These are phyloP conservation scores for Petrocephalus sullivani DNA, from an alignment of 2,797 vertebrate genomes.

Conservation along the genomic window DNA sequence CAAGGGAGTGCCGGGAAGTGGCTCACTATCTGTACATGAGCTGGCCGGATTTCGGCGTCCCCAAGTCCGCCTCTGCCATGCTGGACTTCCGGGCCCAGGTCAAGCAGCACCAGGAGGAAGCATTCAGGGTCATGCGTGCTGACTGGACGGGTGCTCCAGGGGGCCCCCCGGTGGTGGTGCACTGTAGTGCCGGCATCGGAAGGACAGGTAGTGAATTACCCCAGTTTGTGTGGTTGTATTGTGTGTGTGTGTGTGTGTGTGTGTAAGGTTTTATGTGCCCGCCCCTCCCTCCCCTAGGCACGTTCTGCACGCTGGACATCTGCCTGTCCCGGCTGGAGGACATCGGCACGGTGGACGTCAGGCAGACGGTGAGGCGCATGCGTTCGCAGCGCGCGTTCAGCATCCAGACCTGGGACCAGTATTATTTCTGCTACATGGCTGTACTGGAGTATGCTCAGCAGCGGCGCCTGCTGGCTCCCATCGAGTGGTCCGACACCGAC, in stretches of 20 bases:
- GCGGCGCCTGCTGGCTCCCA: slow-evolving; percentile 64
- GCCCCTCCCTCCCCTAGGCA: slow-evolving; percentile 52
- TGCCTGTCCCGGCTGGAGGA: slow-evolving; percentile 74
- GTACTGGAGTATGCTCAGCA: slow-evolving; percentile 75
- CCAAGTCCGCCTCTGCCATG: slow-evolving; percentile 78
- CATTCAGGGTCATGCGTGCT: slow-evolving; percentile 58
- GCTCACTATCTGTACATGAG: slow-evolving; percentile 78
- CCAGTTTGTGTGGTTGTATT: not conserved
- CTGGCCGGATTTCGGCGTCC: slow-evolving; percentile 82
- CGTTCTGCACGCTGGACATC: slow-evolving; percentile 80
- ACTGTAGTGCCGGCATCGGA: slow-evolving; percentile 79
- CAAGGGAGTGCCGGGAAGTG: slow-evolving; percentile 69
- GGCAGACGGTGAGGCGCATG: slow-evolving; percentile 72
- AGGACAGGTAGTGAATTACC: slow-evolving; percentile 64
- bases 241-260: not conserved
- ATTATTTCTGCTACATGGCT: slow-evolving; percentile 77
- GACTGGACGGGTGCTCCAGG: slow-evolving; percentile 66
- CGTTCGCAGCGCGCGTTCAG: slow-evolving; percentile 75
- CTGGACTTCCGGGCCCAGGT: slow-evolving; percentile 75
- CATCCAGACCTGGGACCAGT: slow-evolving; percentile 83
- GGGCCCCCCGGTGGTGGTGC: slow-evolving; percentile 74
- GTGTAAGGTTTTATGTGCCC: not conserved
- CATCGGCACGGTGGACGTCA: slow-evolving; percentile 69
- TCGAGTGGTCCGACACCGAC: slow-evolving; percentile 78
- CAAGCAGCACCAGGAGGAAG: slow-evolving; percentile 62